Percentiles rank a stretch among this genome's conserved stretches.
phyloP scores from a whole-genome alignment of 2,113 vertebrate species.

The Ramphastos sulfuratus region DNA sequence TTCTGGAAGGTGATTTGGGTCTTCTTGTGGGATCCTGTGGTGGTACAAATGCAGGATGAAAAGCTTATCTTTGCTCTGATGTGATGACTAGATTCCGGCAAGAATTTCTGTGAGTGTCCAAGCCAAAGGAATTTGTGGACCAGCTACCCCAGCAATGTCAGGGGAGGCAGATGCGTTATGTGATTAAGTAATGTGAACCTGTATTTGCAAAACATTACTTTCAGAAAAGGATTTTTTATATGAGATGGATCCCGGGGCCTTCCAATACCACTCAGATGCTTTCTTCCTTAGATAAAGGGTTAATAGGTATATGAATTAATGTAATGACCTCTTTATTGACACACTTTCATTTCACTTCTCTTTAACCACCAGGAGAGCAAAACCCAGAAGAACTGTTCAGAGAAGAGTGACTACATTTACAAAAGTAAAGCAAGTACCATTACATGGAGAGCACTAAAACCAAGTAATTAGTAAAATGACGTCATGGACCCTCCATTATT shows the following conservation, averaged over 20 bases:
- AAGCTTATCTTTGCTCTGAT: background rate
- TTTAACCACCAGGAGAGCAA: conserved; percentile 56
- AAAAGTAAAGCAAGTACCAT: conserved; percentile 55
- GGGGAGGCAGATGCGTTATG: fast-evolving
- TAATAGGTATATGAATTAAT: conserved; percentile 52
- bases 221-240: background rate
- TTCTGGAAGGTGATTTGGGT: background rate
- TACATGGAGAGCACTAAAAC: background rate
- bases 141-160: fast-evolving
- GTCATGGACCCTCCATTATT: conserved; percentile 36
- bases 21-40: fast-evolving
- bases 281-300: conserved; percentile 46
- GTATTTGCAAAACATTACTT: background rate
- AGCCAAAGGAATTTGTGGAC: background rate
- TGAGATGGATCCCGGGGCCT: background rate
- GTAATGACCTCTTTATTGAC: conserved; percentile 61
- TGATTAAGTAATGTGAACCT: fast-evolving
- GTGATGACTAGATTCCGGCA: background rate
- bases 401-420: conserved; percentile 66
- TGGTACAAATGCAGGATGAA: background rate
- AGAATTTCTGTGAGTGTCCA: background rate
- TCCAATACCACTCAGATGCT: background rate
- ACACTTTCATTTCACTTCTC: conserved; percentile 49
- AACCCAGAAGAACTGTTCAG: conserved; percentile 58
- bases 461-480: conserved; percentile 54